Evolutionary conservation across 2,113 vertebrate genomes (phyloP).

Genomic region (Puntigrus tetrazona): DNA sequence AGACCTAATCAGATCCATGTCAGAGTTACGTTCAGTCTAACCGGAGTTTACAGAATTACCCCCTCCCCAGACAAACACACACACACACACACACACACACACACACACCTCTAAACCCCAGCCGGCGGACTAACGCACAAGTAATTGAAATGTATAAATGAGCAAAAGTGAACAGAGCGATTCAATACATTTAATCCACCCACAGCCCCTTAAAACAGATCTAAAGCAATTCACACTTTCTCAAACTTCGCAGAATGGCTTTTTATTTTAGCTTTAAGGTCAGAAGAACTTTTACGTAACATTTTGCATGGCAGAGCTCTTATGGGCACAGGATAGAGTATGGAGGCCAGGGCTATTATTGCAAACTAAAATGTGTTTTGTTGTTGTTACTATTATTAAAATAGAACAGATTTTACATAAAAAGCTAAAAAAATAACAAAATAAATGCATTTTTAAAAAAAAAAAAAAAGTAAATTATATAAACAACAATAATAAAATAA

Average conservation of each 20-base stretch:
- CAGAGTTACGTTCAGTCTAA: slow-evolving; percentile 25
- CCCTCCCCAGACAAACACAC: neutral
- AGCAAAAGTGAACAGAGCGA: slow-evolving; percentile 1
- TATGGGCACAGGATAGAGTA: neutral
- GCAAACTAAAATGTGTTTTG: too few species aligned
- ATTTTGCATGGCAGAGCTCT: neutral
- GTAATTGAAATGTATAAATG: slow-evolving; percentile 18
- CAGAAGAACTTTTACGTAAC: neutral
- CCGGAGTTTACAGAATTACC: slow-evolving; percentile 32
- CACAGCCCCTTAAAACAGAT: neutral
- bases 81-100: slow-evolving; percentile 4
- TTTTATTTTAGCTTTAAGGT: neutral
- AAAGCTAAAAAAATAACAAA: too few species aligned
- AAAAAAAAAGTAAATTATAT: too few species aligned
- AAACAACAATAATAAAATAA: too few species aligned
- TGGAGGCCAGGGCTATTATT: too few species aligned
- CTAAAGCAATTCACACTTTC: slow-evolving; percentile 8
- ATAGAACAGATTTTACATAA: too few species aligned
- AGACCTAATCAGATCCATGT: slow-evolving; percentile 47
- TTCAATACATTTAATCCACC: slow-evolving; percentile 5
- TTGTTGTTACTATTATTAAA: too few species aligned
- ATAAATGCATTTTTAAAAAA: too few species aligned
- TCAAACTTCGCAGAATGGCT: neutral
- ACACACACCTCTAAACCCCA: neutral
- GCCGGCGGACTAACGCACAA: neutral